Base-by-base conservation (phyloP, 2,888 invertebrate species). In the Sialis fuliginosa region DNA sequence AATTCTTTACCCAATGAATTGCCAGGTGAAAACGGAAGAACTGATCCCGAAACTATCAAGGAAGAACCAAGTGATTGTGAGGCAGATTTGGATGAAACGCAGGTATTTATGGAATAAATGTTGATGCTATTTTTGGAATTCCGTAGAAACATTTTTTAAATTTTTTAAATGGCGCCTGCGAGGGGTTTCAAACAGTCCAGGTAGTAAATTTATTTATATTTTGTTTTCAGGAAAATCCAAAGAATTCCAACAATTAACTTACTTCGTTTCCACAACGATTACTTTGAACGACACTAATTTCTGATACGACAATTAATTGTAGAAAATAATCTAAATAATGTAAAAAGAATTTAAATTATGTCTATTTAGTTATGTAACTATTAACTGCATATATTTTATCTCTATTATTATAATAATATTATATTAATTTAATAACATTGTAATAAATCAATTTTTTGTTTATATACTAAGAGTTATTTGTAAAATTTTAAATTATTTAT, bases 21-120 rank as follows among this genome's bases (percentile, higher is more conserved):
- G n/a, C 10, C 6, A 7, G 7, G n/a, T 10, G 37, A 37, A 37
- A 37, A 37, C 12, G 10, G 10, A 37, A 37, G 37, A 37, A 12
- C n/a, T 10, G 42, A 30, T n/a, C 10, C 10, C 10, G 42, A 42
- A 30, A 31, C 31, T 9, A 42, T 42, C 30, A 42, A 42, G 31
- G 42, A 42, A 32, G 42, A 42, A 31, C 42, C 42, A 10, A 42
- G 42, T 6, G 42, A 42, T 31, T 42, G 42, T 31, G 42, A 42
- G 31, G 42, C n/a, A 10, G 37, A 39, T 13, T 39, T 39, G 10
- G 39, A 12, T 13, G 39, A 39, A 12, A 39, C 39, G 39, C 10
- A 39, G 13, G 39, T 39, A 39, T 22, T 22, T 22, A 37, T 10
- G 37, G 12, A 6, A 8, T 37, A 8, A 37, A 37, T 8, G 2